Base-by-base conservation (phyloP, 1,140 invertebrate species). In the Liolophura sinensis region DNA sequence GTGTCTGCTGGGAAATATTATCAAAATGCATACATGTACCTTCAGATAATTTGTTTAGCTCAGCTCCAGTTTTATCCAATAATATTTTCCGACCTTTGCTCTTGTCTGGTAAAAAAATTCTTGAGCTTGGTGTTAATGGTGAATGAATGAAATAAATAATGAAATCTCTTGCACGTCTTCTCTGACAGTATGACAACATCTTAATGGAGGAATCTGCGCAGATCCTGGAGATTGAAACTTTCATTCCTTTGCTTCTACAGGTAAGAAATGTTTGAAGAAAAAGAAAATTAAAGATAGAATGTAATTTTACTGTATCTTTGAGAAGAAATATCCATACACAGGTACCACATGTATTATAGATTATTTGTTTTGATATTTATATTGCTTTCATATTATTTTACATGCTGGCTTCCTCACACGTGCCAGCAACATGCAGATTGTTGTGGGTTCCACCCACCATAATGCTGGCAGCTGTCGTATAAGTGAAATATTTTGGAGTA, bases 181-280 rank as follows among this genome's bases (percentile, higher is more conserved):
- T 92, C 64, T 97, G 96, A 79, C 95, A 97, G 82, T 99, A 98
- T 85, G 97, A 99, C 82, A 99, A 99, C 82, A 99, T 99, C 62
- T 84, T 99, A 0, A 99, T 99, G 97, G 98, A 99, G 87, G 98
- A 99, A 86, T 90, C 96, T 0, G 98, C 97, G 0, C 97, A 99
- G 86, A 99, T 99, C 74, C 86, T 99, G 22, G 98, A 99, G 86
- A 99, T 99, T 64, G 98, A 99, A 87, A 99, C 98, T 0, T 99
- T 99, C 79, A 99, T 99, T 78, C 98, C 98, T 0, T 86, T 99
- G 12, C 86, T 99, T 0, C 87, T 99, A 25, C 97, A 99, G 85
- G 85, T 86, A 69, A 68, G 64, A 49, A 64, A 63, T 24, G 6
- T 40, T 20, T 18, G 54, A 3, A 3, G 20, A 15, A 60, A n/a